Percentiles rank a stretch among this genome's conserved stretches.
phyloP scores from a whole-genome alignment of 1,140 invertebrate species.

The Wasmannia auropunctata region DNA sequence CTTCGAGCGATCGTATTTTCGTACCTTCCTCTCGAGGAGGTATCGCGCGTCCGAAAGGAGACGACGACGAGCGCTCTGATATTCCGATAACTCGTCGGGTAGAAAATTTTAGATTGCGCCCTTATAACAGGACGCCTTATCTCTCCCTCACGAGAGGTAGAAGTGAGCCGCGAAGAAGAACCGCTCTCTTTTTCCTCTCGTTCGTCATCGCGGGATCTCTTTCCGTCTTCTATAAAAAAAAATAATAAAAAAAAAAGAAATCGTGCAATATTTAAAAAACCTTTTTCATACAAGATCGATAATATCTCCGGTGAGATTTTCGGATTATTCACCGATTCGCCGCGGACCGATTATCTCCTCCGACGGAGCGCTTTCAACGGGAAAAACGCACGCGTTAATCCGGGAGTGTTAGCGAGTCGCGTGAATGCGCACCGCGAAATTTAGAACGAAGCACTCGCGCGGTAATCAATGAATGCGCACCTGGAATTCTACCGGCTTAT shows the following conservation, averaged over 20 bases:
- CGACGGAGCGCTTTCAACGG: not conserved
- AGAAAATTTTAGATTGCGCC: conserved; percentile 8
- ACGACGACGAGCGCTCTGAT: not conserved
- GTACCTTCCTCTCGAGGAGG: not conserved
- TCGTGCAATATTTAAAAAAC: not conserved
- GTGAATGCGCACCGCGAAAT: conserved; percentile 54
- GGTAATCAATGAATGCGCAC: conserved; percentile 71
- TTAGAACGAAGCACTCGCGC: conserved; percentile 64
- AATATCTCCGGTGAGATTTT: not conserved
- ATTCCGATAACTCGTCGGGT: not conserved
- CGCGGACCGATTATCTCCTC: not conserved
- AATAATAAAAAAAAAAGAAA: not conserved
- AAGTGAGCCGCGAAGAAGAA: not conserved
- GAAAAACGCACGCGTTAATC: not conserved
- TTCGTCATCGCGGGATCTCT: not conserved
- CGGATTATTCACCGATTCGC: not conserved
- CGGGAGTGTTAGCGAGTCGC: not conserved
- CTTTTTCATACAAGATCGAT: not conserved
- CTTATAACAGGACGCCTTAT: not conserved
- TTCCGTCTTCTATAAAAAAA: not conserved
- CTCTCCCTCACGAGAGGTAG: not conserved
- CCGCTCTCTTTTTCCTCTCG: not conserved
- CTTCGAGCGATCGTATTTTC: conserved; percentile 6
- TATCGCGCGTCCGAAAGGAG: not conserved
- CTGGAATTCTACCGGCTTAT: conserved; percentile 57